Conservation (phyloP, 1,140 invertebrate species). For the Monochamus saltuarius region DNA sequence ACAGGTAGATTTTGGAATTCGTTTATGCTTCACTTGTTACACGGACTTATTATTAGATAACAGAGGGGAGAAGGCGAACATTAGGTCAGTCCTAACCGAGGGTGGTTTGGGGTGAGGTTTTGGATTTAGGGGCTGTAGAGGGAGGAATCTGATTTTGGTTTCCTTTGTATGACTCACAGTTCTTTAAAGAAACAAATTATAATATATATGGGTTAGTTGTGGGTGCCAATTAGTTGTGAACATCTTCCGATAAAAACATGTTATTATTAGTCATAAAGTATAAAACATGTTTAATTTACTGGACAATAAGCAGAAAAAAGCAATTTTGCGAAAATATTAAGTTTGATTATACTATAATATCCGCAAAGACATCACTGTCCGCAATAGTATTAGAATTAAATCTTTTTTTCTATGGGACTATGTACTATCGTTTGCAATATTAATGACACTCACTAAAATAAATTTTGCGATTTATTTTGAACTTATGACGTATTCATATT, state of each 20-base stretch:
- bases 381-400: too few species aligned
- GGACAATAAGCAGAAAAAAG: not conserved
- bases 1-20: constrained; percentile 36
- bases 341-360: not conserved
- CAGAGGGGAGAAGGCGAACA: constrained; percentile 31
- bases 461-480: too few species aligned
- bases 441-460: too few species aligned
- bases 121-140: constrained; percentile 26
- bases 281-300: too few species aligned
- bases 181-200: constrained; percentile 11
- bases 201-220: constrained; percentile 4
- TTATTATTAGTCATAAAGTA: too few species aligned
- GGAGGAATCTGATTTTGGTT: constrained; percentile 24
- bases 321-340: not conserved
- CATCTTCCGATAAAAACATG: not conserved
- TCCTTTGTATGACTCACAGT: constrained; percentile 18
- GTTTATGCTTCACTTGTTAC: constrained; percentile 44
- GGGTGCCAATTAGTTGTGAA: not conserved
- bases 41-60: constrained; percentile 43
- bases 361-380: too few species aligned
- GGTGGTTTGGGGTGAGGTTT: constrained; percentile 32
- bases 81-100: constrained; percentile 23
- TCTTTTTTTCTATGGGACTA: too few species aligned
- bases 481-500: too few species aligned
- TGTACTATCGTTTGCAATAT: too few species aligned